These are phyloP conservation scores for Amphibalanus amphitrite DNA, from an alignment of 1,140 invertebrate species.

Conservation along the genomic window DNA sequence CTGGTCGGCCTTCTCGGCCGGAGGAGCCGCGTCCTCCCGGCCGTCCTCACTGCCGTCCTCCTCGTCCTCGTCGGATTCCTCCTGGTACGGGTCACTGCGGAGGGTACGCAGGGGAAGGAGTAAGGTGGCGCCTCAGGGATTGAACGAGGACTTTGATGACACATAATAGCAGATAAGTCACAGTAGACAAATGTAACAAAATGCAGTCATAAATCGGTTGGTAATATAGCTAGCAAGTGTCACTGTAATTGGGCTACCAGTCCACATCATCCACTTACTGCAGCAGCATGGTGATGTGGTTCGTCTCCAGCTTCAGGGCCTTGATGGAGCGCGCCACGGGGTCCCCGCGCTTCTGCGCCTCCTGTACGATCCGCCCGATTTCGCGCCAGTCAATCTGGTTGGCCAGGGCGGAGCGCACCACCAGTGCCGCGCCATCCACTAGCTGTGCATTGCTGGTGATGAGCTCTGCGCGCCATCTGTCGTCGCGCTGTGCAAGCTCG, in stretches of 20 bases:
- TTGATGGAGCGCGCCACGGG: conserved; percentile 65
- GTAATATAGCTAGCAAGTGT: no score
- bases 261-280: no score
- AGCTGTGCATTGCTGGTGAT: conserved; percentile 62
- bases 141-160: no score
- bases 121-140: no score
- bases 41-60: no score
- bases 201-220: no score
- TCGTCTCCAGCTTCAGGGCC: conserved; percentile 71
- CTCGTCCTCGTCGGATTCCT: conserved; percentile 27
- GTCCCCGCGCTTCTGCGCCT: conserved; percentile 61
- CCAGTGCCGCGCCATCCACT: conserved; percentile 71
- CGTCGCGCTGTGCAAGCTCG: conserved; percentile 54
- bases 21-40: conserved; percentile 16
- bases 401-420: conserved; percentile 72
- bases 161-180: no score
- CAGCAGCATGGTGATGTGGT: conserved; percentile 72
- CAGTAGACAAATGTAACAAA: no score
- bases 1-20: conserved; percentile 11
- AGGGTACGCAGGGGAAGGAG: no score
- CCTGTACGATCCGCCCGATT: conserved; percentile 66
- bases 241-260: no score
- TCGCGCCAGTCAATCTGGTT: conserved; percentile 88
- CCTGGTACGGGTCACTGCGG: conserved; percentile 47
- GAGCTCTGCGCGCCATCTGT: conserved; percentile 69